Base-by-base conservation (phyloP, 2,888 invertebrate species). In the Acrobeloides nanus region DNA sequence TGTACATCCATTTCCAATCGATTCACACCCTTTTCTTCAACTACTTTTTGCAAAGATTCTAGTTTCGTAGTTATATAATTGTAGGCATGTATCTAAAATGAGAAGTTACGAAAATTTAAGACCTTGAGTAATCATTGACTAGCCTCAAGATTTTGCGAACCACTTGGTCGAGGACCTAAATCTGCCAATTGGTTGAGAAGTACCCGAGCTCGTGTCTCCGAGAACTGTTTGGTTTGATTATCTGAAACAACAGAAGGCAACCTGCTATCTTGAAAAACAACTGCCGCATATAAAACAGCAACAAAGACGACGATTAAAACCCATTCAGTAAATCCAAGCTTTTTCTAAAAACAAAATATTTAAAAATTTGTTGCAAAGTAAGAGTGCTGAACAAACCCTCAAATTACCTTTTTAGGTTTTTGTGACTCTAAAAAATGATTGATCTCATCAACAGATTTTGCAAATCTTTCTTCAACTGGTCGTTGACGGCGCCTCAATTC, bases 1-100 rank as follows among this genome's bases (percentile, higher is more conserved):
- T 86, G 84, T 40, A 83, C 75, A 76, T 85, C 84, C 42, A 83
- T 62, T 37, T 61, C 61, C 12, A 61, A 41, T 21, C 62, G 44
- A 31, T 62, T 62, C 32, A 47, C 46, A 21, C 47, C 48, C 15
- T 39, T 54, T 17, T 18, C 21, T 8, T 49, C 35, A 10, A 51
- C 44, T 7, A 41, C 39, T 3, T 33, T 25, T n/a, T 46, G 25
- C n/a, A 60, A 23, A 15, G 33, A 12, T 4, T 40, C 27, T 17
- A 62, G 38, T 18, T 55, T 51, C 1, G 40, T 29, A 10, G 39
- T 50, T 17, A 62, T 25, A 29, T 64, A 31, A n/a, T 52, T 38
- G 27, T 64, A 44, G 7, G 62, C 62, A 27, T 62, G 40, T 24
- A 53, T 33, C 57, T 57, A 26, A 17, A 43, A 40, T 21, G 24